Evolutionary conservation across 2,888 invertebrate genomes (phyloP), one percentile per base, ranked within the genome.

Genomic region (Plusia festucae): DNA sequence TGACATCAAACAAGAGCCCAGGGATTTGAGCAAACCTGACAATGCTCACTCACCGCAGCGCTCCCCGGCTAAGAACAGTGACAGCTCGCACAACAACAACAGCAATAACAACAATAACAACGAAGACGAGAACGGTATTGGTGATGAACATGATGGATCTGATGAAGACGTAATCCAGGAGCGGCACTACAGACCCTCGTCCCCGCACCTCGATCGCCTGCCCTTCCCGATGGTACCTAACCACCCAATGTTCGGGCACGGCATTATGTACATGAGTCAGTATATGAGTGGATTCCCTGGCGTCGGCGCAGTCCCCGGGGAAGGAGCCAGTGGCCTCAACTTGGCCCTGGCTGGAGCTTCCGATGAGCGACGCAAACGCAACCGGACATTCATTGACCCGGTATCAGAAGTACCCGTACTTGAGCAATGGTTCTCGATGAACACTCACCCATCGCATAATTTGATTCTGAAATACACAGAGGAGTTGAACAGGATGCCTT

Each of bases 351-450:
- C 96, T 15, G 94, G 93, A 57, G 95, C 96, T 18, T 97, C 96
- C n/a, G 98, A 98, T 83, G 98, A 99, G 87, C 96, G 98, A 44
- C 97, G 99, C 76, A 99, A 99, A 90, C 97, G 99, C 52, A 99
- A 99, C 91, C 97, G 99, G 79, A 99, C 99, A 51, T 99, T 99
- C 94, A 99, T 99, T 85, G 99, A 99, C 94, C 99, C 99, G 0
- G 98, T 99, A 22, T 99, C 99, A 16, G 99, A 99, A 95, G 99
- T 99, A 64, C 98, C 98, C 20, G 97, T 98, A 73, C 95, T 98
- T 74, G 98, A 98, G 89, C 98, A 98, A 88, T 99, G 99, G 99
- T 99, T 99, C 92, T 97, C 98, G 32, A 97, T 99, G 93, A 99
- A 99, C 93, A 99, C 99, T 40, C 99, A 99, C 94, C 99, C 99